These are phyloP conservation scores for Tetranychus piercei DNA, from an alignment of 2,888 invertebrate genomes.

Conservation along the genomic window DNA sequence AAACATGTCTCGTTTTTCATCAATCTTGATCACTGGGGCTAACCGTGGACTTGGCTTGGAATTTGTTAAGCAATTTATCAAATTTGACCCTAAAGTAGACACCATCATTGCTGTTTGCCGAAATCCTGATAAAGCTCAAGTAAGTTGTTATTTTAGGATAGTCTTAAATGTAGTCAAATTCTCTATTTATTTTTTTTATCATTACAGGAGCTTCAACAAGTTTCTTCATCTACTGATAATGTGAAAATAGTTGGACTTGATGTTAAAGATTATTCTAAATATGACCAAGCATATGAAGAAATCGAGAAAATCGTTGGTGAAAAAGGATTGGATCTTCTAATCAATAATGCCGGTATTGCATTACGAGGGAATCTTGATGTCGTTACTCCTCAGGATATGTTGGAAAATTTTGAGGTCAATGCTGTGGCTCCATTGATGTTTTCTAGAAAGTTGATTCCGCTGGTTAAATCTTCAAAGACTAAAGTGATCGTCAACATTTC, in stretches of 20 bases:
- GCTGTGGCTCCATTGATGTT: slow-evolving; percentile 63
- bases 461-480: slow-evolving; percentile 32
- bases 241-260: slow-evolving; percentile 35
- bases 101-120: slow-evolving; percentile 56
- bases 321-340: slow-evolving; percentile 58
- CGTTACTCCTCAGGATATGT: slow-evolving; percentile 50
- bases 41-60: slow-evolving; percentile 76
- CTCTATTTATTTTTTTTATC: background rate
- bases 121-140: slow-evolving; percentile 34
- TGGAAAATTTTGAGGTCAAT: slow-evolving; percentile 52
- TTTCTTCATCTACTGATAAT: background rate
- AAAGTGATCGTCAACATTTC: slow-evolving; percentile 56
- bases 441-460: slow-evolving; percentile 55
- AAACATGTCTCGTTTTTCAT: background rate
- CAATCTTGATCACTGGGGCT: background rate
- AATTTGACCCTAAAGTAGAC: background rate
- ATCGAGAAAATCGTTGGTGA: slow-evolving; percentile 41
- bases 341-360: slow-evolving; percentile 68
- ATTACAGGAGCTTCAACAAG: slow-evolving; percentile 28
- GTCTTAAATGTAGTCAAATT: background rate
- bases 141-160: background rate
- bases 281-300: slow-evolving; percentile 6
- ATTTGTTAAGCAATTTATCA: slow-evolving; percentile 46
- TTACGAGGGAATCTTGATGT: slow-evolving; percentile 53
- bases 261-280: slow-evolving; percentile 20